phyloP scores from a whole-genome alignment of 2,797 vertebrate genomes.

The Pygocentrus nattereri region DNA sequence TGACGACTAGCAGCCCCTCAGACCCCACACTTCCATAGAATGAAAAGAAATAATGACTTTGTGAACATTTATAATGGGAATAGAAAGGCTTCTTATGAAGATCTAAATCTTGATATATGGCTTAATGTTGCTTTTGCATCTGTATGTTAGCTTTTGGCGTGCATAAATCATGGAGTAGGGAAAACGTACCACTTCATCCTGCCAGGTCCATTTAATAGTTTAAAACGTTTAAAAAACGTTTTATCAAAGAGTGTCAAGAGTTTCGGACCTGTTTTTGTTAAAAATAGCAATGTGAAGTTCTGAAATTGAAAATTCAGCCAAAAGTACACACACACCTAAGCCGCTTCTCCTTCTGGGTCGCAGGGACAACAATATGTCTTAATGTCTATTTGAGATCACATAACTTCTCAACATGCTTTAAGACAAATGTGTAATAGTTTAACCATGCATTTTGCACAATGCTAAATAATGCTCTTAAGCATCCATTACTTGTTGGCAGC shows the following conservation, averaged over 20 bases:
- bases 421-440: not conserved
- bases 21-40: constrained; percentile 30
- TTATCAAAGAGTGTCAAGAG: constrained; percentile 26
- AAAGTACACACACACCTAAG: too few relatives aligned
- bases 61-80: constrained; percentile 18
- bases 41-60: constrained; percentile 36
- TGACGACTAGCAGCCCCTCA: constrained; percentile 27
- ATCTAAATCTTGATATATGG: constrained; percentile 40
- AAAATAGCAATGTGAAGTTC: constrained; percentile 21
- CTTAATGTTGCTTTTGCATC: constrained; percentile 29
- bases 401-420: not conserved
- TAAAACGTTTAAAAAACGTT: too few relatives aligned
- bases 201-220: constrained; percentile 48
- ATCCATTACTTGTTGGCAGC: not conserved
- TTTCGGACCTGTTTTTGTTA: constrained; percentile 26
- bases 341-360: too few relatives aligned
- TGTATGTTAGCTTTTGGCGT: constrained; percentile 28
- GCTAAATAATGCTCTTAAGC: not conserved
- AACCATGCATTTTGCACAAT: not conserved
- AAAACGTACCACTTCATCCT: constrained; percentile 53
- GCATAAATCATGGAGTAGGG: constrained; percentile 54
- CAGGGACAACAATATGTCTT: not conserved
- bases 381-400: not conserved
- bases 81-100: constrained; percentile 19
- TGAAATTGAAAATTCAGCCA: not conserved